phyloP scores from a whole-genome alignment of 2,113 vertebrate species.

The Chauna torquata region DNA sequence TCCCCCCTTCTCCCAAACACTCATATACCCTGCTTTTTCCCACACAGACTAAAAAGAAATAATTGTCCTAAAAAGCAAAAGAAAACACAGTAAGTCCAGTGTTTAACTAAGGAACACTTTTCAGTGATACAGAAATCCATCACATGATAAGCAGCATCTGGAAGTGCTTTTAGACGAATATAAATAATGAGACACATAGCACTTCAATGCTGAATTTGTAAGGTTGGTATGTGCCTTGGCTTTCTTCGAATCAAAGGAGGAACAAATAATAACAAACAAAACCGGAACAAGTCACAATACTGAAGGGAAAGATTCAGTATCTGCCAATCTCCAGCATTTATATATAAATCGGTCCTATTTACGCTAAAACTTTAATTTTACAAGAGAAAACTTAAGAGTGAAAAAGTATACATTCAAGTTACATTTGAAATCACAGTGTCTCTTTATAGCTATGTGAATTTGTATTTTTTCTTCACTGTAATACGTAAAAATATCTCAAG shows the following conservation, averaged over 20 bases:
- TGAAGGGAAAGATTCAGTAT: background rate
- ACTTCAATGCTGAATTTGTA: constrained; percentile 24
- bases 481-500: background rate
- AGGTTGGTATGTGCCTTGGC: constrained; percentile 28
- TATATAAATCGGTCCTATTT: background rate
- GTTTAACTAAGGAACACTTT: constrained; percentile 7
- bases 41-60: constrained; percentile 49
- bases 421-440: background rate
- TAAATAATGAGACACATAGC: constrained; percentile 35
- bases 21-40: constrained; percentile 31
- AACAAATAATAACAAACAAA: constrained; percentile 20
- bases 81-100: constrained; percentile 29
- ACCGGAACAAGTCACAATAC: constrained; percentile 13
- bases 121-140: constrained; percentile 43
- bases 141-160: constrained; percentile 55
- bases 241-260: constrained; percentile 9
- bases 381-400: background rate
- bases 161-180: constrained; percentile 12
- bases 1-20: background rate
- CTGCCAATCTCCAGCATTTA: constrained; percentile 29
- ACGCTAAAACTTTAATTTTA: background rate
- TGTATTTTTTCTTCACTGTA: background rate
- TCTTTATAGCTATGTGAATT: background rate
- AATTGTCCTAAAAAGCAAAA: constrained; percentile 26
- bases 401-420: background rate